Base-by-base conservation (phyloP, 2,888 invertebrate species). In the Branchellion lobata region DNA sequence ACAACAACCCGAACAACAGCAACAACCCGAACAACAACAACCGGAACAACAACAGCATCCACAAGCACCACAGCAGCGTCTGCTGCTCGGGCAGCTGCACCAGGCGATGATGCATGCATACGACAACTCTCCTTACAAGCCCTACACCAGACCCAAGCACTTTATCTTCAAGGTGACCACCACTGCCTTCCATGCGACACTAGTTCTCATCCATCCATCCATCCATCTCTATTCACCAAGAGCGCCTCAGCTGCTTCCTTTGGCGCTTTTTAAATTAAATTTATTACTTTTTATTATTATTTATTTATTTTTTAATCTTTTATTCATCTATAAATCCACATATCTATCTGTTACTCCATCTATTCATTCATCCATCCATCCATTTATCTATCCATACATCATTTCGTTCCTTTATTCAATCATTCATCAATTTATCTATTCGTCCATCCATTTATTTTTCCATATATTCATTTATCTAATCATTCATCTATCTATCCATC, bases 81-180 rank as follows among this genome's bases (percentile, higher is more conserved):
- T 80, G 79, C 90, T 89, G 72, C 86, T 91, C 11, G 95, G 93
- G 0, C 94, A 93, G 0, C 95, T 93, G 0, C 95, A 95, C 88
- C 92, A 95, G 89, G 95, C 95, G 0, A 88, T 96, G 81, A 90
- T 95, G 85, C 93, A 95, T 84, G 91, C 94, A 75, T 93, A 94
- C 85, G 89, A 89, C 27, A 91, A 93, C 31, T 85, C 87, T 47
- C 93, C 93, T 33, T 94, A 93, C 87, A 95, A 96, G 88, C 94
- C 96, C 0, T 98, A 96, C 87, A 90, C 91, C n/a, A 90, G 92
- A 68, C 96, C 95, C 0, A 91, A 91, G 14, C 92, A 92, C 89
- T 96, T 97, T 87, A 91, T 92, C 0, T 86, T 88, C 33, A 86
- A 89, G 82, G 88, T 88, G n/a, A n/a, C n/a, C n/a, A n/a, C n/a